Base-by-base conservation (phyloP, 2,888 invertebrate species). In the Napeogenes inachia region DNA sequence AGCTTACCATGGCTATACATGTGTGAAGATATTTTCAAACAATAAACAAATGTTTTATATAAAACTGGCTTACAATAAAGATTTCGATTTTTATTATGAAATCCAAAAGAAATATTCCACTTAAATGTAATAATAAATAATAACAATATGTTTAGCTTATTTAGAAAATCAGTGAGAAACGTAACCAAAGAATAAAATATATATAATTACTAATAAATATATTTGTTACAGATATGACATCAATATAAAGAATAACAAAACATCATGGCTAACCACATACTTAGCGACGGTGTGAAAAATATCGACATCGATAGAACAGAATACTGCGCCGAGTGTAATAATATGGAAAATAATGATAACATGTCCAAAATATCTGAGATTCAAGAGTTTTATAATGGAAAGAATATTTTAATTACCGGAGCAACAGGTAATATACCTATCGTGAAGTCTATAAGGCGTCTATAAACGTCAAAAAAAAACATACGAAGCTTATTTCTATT, bases 361-460 rank as follows among this genome's bases (percentile, higher is more conserved):
- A 62, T 64, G n/a, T 65, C 70, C 2, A 75, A 69, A 45, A 62
- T 83, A 62, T 81, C 91, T 0, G 85, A 88, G 0, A 76, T 93
- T 6, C 92, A 93, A 70, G 78, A 85, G 70, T 94, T 93, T 79
- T 94, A 92, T 67, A 78, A 88, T 64, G 90, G 92, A 13, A 92
- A 93, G 72, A 92, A 88, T 73, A 70, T 93, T 0, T 83, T 93
- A 6, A 86, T 94, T 35, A 93, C 93, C 42, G 93, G 93, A 59
- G 92, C 90, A 38, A 92, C 92, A 68, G 93, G 93, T 91, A 65
- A 81, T 76, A 54, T 55, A 13, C 21, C 21, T 21, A 21, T 21
- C 21, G 21, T 21, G 21, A 21, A 21, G 21, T 21, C 21, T 21
- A 21, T 21, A 21, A 21, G 21, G 21, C 1, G 21, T 21, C 1